Evolutionary conservation across 2,888 invertebrate genomes (phyloP).

Genomic region (Dolichopus griseipennis): DNA sequence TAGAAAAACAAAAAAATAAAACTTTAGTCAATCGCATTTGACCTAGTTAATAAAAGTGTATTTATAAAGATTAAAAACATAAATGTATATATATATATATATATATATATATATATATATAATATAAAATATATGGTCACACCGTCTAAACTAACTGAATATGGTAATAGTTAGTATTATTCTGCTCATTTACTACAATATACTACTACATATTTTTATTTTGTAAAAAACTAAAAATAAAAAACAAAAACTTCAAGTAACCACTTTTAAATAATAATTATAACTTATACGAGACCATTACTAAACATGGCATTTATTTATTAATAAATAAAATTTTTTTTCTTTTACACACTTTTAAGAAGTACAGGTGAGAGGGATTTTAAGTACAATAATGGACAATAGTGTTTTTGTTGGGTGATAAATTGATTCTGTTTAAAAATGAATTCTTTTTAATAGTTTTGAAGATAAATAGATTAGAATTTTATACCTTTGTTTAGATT

Average conservation of each 20-base stretch:
- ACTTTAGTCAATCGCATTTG: not conserved
- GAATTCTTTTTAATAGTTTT: too few species aligned
- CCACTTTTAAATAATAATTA: not conserved
- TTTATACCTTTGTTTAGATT: too few species aligned
- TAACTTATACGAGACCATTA: slow-evolving; percentile 1
- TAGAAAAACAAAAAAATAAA: too few species aligned
- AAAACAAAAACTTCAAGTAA: not conserved
- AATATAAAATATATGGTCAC: not conserved
- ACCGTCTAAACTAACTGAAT: not conserved
- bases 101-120: too few species aligned
- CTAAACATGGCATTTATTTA: not conserved
- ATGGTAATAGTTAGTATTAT: not conserved
- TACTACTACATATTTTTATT: not conserved
- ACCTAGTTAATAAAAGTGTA: not conserved
- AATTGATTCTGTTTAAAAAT: too few species aligned
- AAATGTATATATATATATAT: too few species aligned
- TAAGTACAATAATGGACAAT: not conserved
- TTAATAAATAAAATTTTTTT: not conserved
- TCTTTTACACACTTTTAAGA: not conserved
- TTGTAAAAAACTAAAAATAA: too few species aligned
- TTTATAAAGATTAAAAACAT: not conserved
- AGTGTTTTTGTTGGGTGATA: too few species aligned
- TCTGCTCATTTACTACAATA: not conserved
- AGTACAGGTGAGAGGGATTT: not conserved
- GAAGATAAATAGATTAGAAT: too few species aligned